Percentiles rank a stretch among this genome's conserved stretches.
Conservation (phyloP, 2,888 invertebrate genomes). For the Eucera pruinosa region DNA sequence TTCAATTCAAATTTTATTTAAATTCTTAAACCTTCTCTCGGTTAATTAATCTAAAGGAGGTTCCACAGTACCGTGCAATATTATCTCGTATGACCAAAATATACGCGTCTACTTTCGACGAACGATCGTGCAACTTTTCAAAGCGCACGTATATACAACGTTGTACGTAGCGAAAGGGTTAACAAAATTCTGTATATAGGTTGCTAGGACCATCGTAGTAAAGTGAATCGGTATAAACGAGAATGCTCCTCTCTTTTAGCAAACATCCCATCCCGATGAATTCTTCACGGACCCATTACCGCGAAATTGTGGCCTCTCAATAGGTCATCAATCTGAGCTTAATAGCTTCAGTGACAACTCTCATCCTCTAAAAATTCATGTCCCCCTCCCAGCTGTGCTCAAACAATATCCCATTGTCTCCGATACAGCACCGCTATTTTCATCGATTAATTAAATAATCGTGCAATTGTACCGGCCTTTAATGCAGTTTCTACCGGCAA, state of each 20-base stretch:
- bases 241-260: neutral
- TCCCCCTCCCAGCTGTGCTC: neutral
- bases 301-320: conserved; percentile 15
- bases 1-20: too few relatives aligned
- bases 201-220: neutral
- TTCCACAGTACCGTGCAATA: too few relatives aligned
- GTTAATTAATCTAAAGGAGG: too few relatives aligned
- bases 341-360: conserved; percentile 8
- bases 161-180: too few relatives aligned
- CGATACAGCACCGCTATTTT: too few relatives aligned
- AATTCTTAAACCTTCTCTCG: too few relatives aligned
- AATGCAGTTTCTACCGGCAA: too few relatives aligned
- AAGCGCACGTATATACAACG: too few relatives aligned
- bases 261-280: neutral
- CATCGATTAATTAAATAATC: neutral
- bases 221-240: neutral
- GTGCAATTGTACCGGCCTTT: neutral
- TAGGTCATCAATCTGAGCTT: conserved; percentile 17
- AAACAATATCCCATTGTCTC: neutral
- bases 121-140: too few relatives aligned
- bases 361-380: conserved; percentile 5
- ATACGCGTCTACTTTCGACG: too few relatives aligned
- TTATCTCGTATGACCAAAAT: too few relatives aligned
- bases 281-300: conserved; percentile 21
- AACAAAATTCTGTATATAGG: neutral